phyloP scores from a whole-genome alignment of 2,888 invertebrate species.

The Onchidella celtica region DNA sequence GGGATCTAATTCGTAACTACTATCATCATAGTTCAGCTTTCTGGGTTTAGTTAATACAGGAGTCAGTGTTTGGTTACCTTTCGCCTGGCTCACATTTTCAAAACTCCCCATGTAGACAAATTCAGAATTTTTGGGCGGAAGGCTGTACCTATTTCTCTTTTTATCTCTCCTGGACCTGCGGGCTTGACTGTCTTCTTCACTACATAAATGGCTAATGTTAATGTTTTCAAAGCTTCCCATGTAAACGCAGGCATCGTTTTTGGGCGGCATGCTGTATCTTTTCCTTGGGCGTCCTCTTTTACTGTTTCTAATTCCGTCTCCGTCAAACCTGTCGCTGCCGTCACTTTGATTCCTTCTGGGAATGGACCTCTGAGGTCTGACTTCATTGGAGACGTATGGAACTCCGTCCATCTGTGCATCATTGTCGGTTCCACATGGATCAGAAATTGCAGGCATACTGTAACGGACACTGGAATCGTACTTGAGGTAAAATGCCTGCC shows the following conservation, averaged over 20 bases:
- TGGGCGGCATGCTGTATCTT: constrained; percentile 34
- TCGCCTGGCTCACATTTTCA: constrained; percentile 18
- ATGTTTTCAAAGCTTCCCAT: constrained; percentile 48
- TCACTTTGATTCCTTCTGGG: background rate
- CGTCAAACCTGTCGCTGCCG: background rate
- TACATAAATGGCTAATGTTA: too few relatives aligned
- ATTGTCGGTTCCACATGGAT: background rate
- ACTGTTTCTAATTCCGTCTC: background rate
- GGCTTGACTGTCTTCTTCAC: background rate
- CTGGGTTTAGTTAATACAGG: constrained; percentile 33
- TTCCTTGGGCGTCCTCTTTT: background rate
- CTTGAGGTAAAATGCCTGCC: constrained; percentile 41
- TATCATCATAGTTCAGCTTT: background rate
- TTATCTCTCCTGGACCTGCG: background rate
- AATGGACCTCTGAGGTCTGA: background rate
- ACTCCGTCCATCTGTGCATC: too few relatives aligned
- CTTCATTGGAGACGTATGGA: background rate
- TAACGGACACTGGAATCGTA: constrained; percentile 24
- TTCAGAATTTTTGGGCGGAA: constrained; percentile 27
- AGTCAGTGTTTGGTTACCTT: constrained; percentile 23
- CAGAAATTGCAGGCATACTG: background rate
- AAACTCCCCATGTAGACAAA: constrained; percentile 47
- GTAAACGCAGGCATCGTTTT: constrained; percentile 35
- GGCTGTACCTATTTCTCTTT: constrained; percentile 29
- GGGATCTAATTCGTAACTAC: background rate